Evolutionary conservation across 2,888 invertebrate genomes (phyloP), one percentile per base, ranked within the genome.

Genomic region (Griposia aprilina): DNA sequence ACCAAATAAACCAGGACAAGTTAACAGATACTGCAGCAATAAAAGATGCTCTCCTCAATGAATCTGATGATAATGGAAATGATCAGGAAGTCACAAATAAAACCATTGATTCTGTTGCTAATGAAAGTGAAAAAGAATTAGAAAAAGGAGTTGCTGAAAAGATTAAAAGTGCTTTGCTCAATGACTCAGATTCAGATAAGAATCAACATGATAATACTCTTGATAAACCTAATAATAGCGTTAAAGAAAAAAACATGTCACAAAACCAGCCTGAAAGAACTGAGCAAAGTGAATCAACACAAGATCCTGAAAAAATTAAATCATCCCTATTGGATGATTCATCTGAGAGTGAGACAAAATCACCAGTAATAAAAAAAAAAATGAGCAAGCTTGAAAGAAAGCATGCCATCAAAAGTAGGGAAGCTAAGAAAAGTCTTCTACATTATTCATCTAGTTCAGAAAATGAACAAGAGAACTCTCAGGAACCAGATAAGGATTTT

Each of bases 391-490:
- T 90, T 36, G 93, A 92, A 88, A 90, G 92, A 81, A 95, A 94
- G 87, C 87, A 89, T 78, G 92, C 93, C 2, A 94, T 92, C 90
- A 93, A 95, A 89, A 94, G 93, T 86, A 93, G 94, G 87, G 89
- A 94, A 87, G 95, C 95, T 41, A 96, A 95, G 83, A 94, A 93
- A 91, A 94, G 91, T 91, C 89, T 95, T 20, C 84, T 96, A 8
- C 90, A 90, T 59, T 92, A 94, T 85, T 94, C 95, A 60, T 94
- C 95, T 50, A 95, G 95, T 87, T 96, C 96, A 11, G 96, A 95
- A 66, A 94, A 95, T 91, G 94, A 95, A 80, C 85, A 92, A 50
- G 84, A 91, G 3, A 62, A 59, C 50, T 52, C 48, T 30, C 65
- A 70, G 52, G 85, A 84, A 68, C 91, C 92, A 45, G 91, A 91